These are phyloP conservation scores for Entomobrya proxima DNA, from an alignment of 2,888 invertebrate species.

Conservation along the genomic window DNA sequence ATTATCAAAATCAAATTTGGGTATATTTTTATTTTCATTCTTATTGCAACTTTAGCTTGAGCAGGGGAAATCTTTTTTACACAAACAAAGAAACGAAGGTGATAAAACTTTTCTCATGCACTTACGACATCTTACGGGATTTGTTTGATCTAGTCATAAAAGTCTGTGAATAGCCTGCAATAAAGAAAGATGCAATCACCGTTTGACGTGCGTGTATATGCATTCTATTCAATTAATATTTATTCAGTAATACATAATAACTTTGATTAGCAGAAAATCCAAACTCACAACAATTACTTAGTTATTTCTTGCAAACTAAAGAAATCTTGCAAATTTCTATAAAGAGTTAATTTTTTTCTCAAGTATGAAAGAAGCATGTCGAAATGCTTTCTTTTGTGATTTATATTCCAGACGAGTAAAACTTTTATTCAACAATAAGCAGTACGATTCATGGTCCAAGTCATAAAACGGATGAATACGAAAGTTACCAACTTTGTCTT, in stretches of 20 bases:
- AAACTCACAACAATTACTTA: background rate
- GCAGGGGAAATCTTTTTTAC: too few species aligned
- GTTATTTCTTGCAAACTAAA: background rate
- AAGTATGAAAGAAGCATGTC: background rate
- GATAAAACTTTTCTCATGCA: background rate
- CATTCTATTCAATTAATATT: too few species aligned
- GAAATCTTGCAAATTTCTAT: background rate
- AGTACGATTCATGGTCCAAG: background rate
- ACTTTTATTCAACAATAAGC: background rate
- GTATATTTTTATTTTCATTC: too few species aligned
- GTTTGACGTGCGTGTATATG: too few species aligned
- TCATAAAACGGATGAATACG: background rate
- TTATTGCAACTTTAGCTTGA: too few species aligned
- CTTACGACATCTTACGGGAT: background rate
- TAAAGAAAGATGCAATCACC: too few species aligned
- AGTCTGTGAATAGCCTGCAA: too few species aligned
- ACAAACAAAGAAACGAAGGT: too few species aligned
- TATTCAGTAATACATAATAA: too few species aligned
- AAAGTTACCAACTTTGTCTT: background rate
- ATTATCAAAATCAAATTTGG: too few species aligned
- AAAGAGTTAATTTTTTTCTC: background rate
- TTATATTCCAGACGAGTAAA: background rate
- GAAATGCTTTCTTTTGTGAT: background rate
- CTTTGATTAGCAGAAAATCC: too few species aligned
- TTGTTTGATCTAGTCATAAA: background rate